phyloP scores from a whole-genome alignment of 1,140 invertebrate genomes.

The Parasteatoda tepidariorum region DNA sequence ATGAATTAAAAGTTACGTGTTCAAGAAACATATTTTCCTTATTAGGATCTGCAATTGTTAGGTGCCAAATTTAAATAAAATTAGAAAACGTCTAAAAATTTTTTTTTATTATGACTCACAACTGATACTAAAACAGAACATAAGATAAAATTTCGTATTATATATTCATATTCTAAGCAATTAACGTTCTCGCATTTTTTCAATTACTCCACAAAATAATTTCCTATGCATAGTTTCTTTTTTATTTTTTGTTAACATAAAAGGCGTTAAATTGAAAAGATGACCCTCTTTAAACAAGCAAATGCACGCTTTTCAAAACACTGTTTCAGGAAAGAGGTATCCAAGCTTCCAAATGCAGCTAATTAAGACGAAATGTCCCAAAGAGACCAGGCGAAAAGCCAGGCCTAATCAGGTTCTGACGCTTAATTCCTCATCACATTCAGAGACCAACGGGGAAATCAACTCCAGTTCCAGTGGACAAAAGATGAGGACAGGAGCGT shows the following conservation, averaged over 20 bases:
- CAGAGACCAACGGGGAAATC: conserved; percentile 55
- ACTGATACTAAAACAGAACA: no score
- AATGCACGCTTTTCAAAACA: conserved; percentile 20
- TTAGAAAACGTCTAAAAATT: no score
- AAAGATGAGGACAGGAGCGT: conserved; percentile 37
- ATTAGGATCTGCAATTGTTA: no score
- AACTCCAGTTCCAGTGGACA: conserved; percentile 48
- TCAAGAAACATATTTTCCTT: no score
- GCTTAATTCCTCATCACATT: conserved; percentile 61
- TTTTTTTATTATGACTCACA: no score
- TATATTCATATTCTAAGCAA: no score
- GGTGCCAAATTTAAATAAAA: no score
- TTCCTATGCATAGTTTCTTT: no score
- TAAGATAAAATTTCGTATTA: no score
- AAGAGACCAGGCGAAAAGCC: conserved; percentile 44
- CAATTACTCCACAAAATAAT: no score
- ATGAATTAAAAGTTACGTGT: no score
- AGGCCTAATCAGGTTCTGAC: conserved; percentile 58
- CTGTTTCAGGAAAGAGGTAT: conserved; percentile 35
- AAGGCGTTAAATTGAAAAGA: neutral
- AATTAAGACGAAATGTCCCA: conserved; percentile 55
- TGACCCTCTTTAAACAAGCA: neutral
- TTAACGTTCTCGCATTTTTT: no score
- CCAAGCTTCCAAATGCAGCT: conserved; percentile 49
- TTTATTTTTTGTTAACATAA: neutral